A percentile compares a stretch with the other conserved stretches of the same genome.
Evolutionary conservation across 37 sponge, comb jelly and placozoan species (phyloP).

Genomic region (Eunapius fragilis): DNA sequence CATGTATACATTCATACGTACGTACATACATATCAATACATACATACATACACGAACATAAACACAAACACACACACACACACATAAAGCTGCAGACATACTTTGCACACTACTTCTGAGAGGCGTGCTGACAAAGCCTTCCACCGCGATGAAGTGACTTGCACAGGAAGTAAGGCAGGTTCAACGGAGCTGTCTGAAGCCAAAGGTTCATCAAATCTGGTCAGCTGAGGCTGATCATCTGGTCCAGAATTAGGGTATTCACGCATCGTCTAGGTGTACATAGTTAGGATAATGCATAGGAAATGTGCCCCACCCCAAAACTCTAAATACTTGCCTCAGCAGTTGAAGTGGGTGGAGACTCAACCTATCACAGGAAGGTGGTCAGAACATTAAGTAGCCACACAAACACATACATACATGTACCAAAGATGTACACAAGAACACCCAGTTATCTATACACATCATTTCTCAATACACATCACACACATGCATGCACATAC

Average conservation of each 20-base stretch:
- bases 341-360: neutral
- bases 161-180: neutral
- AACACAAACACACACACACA: neutral
- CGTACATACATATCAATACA: neutral
- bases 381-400: neutral
- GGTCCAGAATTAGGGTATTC: slow-evolving; percentile 3
- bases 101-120: slow-evolving; percentile 15
- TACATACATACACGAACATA: neutral
- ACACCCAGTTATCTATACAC: no score
- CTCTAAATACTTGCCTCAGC: neutral
- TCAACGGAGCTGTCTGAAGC: neutral
- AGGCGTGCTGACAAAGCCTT: slow-evolving; percentile 1
- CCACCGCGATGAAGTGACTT: slow-evolving; percentile 22
- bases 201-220: slow-evolving; percentile 51
- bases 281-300: neutral
- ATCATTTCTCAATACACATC: no score
- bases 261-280: no score
- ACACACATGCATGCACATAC: no score
- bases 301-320: neutral
- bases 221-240: slow-evolving; percentile 1
- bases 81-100: neutral
- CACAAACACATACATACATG: neutral
- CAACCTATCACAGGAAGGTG: neutral
- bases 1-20: neutral
- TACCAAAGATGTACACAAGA: no score